These are phyloP conservation scores for Prinia subflava DNA, from an alignment of 2,113 vertebrate genomes.

Conservation along the genomic window DNA sequence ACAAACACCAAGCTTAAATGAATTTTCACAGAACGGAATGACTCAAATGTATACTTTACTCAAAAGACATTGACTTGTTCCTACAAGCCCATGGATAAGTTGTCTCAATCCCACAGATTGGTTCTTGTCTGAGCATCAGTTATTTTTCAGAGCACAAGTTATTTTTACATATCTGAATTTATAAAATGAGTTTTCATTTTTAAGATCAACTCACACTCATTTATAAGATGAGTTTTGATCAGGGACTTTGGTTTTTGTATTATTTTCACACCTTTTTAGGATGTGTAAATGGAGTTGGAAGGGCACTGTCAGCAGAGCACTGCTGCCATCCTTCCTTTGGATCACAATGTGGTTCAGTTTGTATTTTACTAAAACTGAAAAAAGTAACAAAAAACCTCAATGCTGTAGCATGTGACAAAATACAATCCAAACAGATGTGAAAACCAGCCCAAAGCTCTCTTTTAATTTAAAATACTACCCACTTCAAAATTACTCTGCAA, in stretches of 20 bases:
- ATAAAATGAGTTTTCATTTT: background rate
- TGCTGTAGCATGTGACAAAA: background rate
- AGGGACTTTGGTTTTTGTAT: background rate
- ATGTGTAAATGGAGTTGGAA: background rate
- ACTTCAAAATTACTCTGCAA: background rate
- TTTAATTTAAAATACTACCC: background rate
- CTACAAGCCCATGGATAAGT: background rate
- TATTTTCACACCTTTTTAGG: background rate
- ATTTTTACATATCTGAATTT: background rate
- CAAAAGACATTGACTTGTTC: background rate
- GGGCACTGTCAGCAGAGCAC: fast-evolving
- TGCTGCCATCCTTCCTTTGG: background rate
- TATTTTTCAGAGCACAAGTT: background rate
- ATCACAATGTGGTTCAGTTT: fast-evolving
- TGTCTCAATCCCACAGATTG: fast-evolving
- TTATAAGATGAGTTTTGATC: background rate
- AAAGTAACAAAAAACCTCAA: background rate
- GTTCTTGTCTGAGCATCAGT: background rate
- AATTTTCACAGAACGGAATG: background rate
- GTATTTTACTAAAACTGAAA: background rate
- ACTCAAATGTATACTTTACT: fast-evolving
- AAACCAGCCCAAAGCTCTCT: background rate
- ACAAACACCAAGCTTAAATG: fast-evolving
- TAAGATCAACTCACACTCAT: too few species aligned
- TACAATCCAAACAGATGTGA: background rate